Evolutionary conservation across 2,888 invertebrate genomes (phyloP), one percentile per base, ranked within the genome.

Genomic region (Campoplex capitator): DNA sequence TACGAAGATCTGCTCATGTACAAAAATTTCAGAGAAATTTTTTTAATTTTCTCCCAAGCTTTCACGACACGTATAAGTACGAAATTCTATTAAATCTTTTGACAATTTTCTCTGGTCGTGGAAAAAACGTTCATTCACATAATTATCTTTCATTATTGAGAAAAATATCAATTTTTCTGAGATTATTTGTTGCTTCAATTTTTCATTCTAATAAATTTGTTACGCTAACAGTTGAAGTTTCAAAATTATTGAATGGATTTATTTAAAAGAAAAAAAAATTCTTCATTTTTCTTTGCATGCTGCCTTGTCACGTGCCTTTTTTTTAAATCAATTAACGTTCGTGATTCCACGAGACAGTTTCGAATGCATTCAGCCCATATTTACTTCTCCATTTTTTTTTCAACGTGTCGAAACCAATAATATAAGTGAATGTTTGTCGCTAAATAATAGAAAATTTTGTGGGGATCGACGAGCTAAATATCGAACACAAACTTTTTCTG

Each of bases 1-100:
- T 32, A 75, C 6, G 18, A 75, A 62, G 45, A 75, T 1, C 32
- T 11, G 62, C 62, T 45, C n/a, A 28, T 54, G 45, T 28, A 62
- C 38, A 48, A 65, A 35, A 13, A 35, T 65, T 48, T n/a, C 38
- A 62, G 28, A 62, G 38, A 13, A 8, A 73, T 71, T 71, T 71
- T 32, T 71, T 51, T 71, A n/a, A n/a, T 70, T 38, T 3, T 38
- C 38, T 1, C 6, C 7, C 16, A 28, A 28, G n/a, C 4, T 45
- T 38, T n/a, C 9, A 68, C 11, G 23, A 42, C 16, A 51, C 4
- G 11, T 35, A 3, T 9, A 9, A 13, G 45, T 23, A 68, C 45
- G 13, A 38, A 68, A 68, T 68, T 68, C 45, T 38, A 38, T n/a
- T 42, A 68, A 42, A 38, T 11, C 7, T 38, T 38, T 23, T 23